phyloP scores from a whole-genome alignment of 2,888 invertebrate species.

The Lordiphosa andalusiaca region DNA sequence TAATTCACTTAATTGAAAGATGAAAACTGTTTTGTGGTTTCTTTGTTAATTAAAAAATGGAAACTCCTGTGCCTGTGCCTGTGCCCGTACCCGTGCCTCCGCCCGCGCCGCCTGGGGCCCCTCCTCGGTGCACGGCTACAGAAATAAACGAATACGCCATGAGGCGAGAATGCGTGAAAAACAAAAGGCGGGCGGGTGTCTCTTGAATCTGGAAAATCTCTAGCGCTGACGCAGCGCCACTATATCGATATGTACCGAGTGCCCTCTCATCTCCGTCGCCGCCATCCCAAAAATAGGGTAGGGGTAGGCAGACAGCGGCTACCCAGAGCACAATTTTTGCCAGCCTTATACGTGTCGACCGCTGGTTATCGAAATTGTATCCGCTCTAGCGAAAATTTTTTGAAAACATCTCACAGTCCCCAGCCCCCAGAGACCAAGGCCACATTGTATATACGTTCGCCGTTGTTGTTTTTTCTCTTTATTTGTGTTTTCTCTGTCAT shows the following conservation, averaged over 20 bases:
- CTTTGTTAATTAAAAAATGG: conserved; percentile 9
- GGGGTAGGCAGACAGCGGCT: conserved; percentile 12
- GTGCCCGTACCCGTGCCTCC: not conserved
- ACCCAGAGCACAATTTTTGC: conserved; percentile 49
- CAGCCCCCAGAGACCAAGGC: conserved; percentile 3
- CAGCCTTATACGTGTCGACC: conserved; percentile 39
- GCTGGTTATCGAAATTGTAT: conserved; percentile 64
- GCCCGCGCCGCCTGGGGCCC: conserved; percentile 30
- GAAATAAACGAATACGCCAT: conserved; percentile 68
- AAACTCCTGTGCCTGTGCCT: conserved; percentile 14
- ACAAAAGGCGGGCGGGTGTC: conserved; percentile 19
- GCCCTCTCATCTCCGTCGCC: conserved; percentile 49
- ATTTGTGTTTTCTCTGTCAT: not conserved
- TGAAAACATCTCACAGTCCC: not conserved
- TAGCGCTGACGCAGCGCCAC: conserved; percentile 50
- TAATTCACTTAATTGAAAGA: conserved; percentile 57
- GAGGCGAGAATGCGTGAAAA: conserved; percentile 49
- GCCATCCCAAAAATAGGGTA: conserved; percentile 35
- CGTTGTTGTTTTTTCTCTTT: not conserved
- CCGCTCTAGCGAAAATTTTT: conserved; percentile 48
- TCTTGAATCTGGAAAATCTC: conserved; percentile 54
- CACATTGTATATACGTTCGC: not conserved
- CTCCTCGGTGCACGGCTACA: conserved; percentile 43
- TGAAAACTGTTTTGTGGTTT: conserved; percentile 1
- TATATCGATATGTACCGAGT: conserved; percentile 31